Base-by-base conservation (phyloP, 2,113 vertebrate genomes). In the Aix galericulata region DNA sequence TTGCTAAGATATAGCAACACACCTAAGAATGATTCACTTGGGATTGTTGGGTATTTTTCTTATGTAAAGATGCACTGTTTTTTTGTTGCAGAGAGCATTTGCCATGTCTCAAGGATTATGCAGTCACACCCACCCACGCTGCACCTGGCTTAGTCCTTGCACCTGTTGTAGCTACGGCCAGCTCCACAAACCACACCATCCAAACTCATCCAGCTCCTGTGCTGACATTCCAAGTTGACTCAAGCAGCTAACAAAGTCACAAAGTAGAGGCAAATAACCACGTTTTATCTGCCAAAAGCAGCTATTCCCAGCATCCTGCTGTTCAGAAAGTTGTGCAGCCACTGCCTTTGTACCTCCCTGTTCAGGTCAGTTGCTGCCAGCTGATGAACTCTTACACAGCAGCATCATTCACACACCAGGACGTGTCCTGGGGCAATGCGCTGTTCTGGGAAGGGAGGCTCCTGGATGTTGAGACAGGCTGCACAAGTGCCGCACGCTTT, bases 81-180 rank as follows among this genome's bases (percentile, higher is more conserved):
- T 62, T 62, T 75, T 52, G 44, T 7, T 53, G 82, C 60, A 74
- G 22, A 64, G 50, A 82, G 62, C 48, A 34, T 40, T 94, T 77
- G 58, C 46, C 13, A 8, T 4, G 29, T 64, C 56, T 90, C 46
- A 38, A 52, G 75, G 32, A 72, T 4, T 46, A 58, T 38, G 44
- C 77, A 83, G 73, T 81, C 62, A 3, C 88, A 86, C 42, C 53
- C 78, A 17, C 82, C 88, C 75, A 94, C 92, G 0, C 14, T 11
- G 60, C 84, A 87, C 63, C 91, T 94, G 95, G 60, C 75, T 90
- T 42, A 9, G 17, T 6, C 17, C 46, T 76, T 62, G 77, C 72
- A 89, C 91, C 81, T 89, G 69, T n/a, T 23, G 73, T 4, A 68
- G 60, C 60, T 78, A 25, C 23, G 73, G 88, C 36, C 95, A 93